A percentile compares a stretch with the other conserved stretches of the same genome.
Evolutionary conservation across 2,113 vertebrate species (phyloP).

Genomic region (Phrynocephalus versicolor): DNA sequence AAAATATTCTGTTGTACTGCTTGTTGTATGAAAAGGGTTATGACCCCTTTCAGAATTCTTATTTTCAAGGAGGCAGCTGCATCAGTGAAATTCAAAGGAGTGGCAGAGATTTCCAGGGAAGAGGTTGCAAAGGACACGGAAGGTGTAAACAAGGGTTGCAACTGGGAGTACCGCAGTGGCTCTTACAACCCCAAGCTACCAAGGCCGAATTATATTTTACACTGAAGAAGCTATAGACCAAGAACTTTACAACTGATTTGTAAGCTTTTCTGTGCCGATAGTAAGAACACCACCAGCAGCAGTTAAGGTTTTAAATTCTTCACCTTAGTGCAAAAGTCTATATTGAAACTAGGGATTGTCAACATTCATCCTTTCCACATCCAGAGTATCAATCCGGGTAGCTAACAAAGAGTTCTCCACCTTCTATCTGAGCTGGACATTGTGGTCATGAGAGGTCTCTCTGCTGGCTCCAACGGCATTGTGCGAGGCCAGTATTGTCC

Average conservation of each 20-base stretch:
- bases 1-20: background rate
- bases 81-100: background rate
- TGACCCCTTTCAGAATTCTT: background rate
- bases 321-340: background rate
- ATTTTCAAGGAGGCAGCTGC: background rate
- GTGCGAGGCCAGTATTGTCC: too few species aligned
- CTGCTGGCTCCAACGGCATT: background rate
- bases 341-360: background rate
- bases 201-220: background rate
- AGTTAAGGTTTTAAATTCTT: background rate
- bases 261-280: background rate
- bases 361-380: background rate
- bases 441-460: background rate
- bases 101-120: background rate
- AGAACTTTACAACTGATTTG: background rate
- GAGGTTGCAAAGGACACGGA: background rate
- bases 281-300: background rate
- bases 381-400: background rate
- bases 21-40: conserved; percentile 9
- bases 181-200: background rate
- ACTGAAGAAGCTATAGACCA: background rate
- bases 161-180: background rate
- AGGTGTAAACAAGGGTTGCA: background rate
- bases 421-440: background rate
- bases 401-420: background rate